These are phyloP conservation scores for Centropus unirufus DNA, from an alignment of 2,113 vertebrate genomes.

Conservation along the genomic window DNA sequence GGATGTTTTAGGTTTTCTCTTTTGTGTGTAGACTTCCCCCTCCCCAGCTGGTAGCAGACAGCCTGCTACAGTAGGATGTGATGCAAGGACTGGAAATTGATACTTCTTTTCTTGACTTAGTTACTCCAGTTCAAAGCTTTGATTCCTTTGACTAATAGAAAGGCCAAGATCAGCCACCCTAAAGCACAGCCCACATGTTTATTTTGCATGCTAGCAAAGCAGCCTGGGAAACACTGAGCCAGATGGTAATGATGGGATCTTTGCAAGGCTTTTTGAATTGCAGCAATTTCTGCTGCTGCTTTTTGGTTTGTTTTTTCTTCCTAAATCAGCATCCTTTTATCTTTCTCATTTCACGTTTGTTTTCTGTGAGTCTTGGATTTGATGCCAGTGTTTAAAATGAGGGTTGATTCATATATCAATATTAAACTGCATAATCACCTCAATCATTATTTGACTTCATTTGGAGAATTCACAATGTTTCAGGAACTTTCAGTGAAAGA, in stretches of 20 bases:
- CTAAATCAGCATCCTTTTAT: slow-evolving; percentile 72
- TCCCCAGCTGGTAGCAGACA: slow-evolving; percentile 34
- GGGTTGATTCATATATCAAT: slow-evolving; percentile 22
- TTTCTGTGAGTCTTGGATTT: slow-evolving; percentile 53
- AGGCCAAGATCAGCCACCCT: slow-evolving; percentile 47
- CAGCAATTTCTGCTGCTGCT: slow-evolving; percentile 25
- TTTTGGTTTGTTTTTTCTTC: background rate
- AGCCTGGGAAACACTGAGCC: slow-evolving; percentile 15
- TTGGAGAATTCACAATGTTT: background rate
- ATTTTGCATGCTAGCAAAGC: slow-evolving; percentile 6
- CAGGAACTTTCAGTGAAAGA: background rate
- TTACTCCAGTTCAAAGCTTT: slow-evolving; percentile 44
- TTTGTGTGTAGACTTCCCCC: background rate
- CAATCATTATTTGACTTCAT: slow-evolving; percentile 30
- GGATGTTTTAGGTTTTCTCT: background rate
- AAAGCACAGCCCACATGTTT: slow-evolving; percentile 31
- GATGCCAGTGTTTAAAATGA: slow-evolving; percentile 60
- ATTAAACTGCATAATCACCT: slow-evolving; percentile 37
- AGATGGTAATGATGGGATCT: slow-evolving; percentile 59
- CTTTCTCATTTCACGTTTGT: slow-evolving; percentile 68
- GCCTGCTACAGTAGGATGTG: background rate
- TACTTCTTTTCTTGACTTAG: slow-evolving; percentile 45
- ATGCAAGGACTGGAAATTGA: slow-evolving; percentile 30
- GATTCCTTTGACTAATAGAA: slow-evolving; percentile 56
- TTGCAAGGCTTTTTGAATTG: slow-evolving; percentile 22